Evolutionary conservation across 2,113 vertebrate species (phyloP), one percentile per base, ranked within the genome.

Genomic region (Mohoua ochrocephala): DNA sequence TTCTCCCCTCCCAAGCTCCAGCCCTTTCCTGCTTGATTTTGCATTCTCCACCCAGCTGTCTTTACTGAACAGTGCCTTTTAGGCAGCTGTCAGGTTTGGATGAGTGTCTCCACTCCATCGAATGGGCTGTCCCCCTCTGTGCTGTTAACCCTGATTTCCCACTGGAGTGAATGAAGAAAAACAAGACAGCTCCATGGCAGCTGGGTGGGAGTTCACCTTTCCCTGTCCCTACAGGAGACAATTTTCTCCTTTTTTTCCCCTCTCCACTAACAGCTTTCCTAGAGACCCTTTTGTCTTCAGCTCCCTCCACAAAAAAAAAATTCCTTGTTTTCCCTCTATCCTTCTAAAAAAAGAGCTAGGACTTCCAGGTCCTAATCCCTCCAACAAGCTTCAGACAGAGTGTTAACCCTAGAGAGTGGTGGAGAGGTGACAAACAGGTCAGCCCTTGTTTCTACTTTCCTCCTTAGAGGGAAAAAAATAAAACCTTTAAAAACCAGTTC

Each of bases 31-130:
- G 42, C 60, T 77, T 4, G 6, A 65, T 41, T 77, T 81, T 79
- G 68, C 63, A 74, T 85, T 89, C 81, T 95, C 45, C 75, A 93
- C 76, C 69, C 87, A 84, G 73, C 47, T 61, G 60, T 50, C 64
- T 74, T 93, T 83, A 91, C 78, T 89, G 65, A 93, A 56, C 56
- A 52, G 71, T 79, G 89, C 50, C 45, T 88, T 88, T 91, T 59
- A 83, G 89, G 69, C 84, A 90, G 91, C 84, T 97, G 94, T 87
- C 89, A 90, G 87, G 89, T 97, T 76, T 96, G 84, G 91, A 94
- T 91, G 88, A 95, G 42, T 50, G 67, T 90, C 89, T 95, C 71
- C 49, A 61, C 92, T 94, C 76, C 78, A 97, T 49, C 13, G 1
- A 87, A 77, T 84, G 91, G 80, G 84, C 81, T 94, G 71, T 81